Percentiles rank a stretch among this genome's conserved stretches.
Evolutionary conservation across 2,888 invertebrate genomes (phyloP).

Genomic region (Piscicola geometra): DNA sequence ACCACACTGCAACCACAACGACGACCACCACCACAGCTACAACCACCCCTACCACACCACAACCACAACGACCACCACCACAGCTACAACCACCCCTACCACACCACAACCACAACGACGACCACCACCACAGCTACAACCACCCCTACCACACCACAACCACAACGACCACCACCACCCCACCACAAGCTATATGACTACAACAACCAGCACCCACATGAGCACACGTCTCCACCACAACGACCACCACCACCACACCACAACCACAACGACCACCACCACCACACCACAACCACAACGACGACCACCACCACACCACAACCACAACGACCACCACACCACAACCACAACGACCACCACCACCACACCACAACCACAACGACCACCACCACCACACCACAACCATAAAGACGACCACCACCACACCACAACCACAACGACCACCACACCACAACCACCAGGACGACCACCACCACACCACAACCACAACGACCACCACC

Average conservation of each 20-base stretch:
- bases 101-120: neutral
- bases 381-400: neutral
- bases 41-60: neutral
- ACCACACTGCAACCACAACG: neutral
- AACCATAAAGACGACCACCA: too few relatives aligned
- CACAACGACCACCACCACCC: conserved; percentile 64
- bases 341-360: too few relatives aligned
- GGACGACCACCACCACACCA: neutral
- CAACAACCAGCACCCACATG: neutral
- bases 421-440: neutral
- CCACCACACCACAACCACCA: neutral
- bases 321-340: too few relatives aligned
- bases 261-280: neutral
- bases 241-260: neutral
- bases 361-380: neutral
- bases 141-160: conserved; percentile 63
- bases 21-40: neutral
- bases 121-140: neutral
- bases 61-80: neutral
- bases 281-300: neutral
- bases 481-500: neutral
- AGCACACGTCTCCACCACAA: too few relatives aligned
- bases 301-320: too few relatives aligned
- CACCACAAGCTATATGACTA: neutral
- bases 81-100: neutral